A percentile compares a stretch with the other conserved stretches of the same genome.
Evolutionary conservation across 2,888 invertebrate genomes (phyloP).

Genomic region (Nezara viridula): DNA sequence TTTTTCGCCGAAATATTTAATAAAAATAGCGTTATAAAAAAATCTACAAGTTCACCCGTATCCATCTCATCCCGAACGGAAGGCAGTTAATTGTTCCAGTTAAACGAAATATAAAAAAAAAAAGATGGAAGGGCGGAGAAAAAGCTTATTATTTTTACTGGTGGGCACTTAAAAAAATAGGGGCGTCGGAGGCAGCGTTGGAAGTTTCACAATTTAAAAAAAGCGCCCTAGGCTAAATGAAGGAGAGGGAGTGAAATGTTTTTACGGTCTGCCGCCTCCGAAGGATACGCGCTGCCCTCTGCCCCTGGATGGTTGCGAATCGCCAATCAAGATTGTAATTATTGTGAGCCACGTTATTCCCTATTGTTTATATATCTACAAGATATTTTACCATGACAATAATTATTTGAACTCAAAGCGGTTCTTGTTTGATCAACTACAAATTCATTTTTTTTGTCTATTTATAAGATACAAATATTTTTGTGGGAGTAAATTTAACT

Average conservation of each 20-base stretch:
- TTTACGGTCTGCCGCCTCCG: constrained; percentile 40
- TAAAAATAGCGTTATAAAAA: background rate
- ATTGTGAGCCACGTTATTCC: too few species aligned
- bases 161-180: constrained; percentile 47
- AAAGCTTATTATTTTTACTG: constrained; percentile 45
- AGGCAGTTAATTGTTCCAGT: constrained; percentile 42
- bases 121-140: constrained; percentile 4
- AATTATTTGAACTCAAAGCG: too few species aligned
- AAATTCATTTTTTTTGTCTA: too few species aligned
- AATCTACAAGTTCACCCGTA: background rate
- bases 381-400: too few species aligned
- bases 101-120: constrained; percentile 8
- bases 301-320: too few species aligned
- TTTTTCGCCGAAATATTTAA: background rate
- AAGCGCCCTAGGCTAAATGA: constrained; percentile 41
- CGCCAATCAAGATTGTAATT: background rate
- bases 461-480: too few species aligned
- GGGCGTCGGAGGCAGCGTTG: constrained; percentile 42
- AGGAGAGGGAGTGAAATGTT: constrained; percentile 48
- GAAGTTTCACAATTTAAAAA: constrained; percentile 49
- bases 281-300: background rate
- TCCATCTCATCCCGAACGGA: constrained; percentile 9
- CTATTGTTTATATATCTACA: too few species aligned
- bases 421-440: too few species aligned
- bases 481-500: too few species aligned